Evolutionary conservation across 2,797 vertebrate genomes (phyloP).

Genomic region (Glossophaga mutica): DNA sequence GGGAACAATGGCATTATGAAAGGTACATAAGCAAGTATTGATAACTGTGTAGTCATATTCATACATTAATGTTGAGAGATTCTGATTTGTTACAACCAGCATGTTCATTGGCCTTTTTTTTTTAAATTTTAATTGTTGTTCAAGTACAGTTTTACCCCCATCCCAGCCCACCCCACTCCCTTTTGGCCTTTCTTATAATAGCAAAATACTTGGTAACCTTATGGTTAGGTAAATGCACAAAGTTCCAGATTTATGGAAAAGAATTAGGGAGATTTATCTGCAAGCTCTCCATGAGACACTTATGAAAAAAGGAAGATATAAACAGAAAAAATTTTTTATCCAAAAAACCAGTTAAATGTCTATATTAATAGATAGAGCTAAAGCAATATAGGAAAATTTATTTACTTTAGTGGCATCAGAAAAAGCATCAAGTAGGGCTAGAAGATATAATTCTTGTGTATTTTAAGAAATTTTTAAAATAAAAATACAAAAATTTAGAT

Average conservation of each 20-base stretch:
- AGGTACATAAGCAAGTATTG: neutral
- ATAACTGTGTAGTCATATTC: neutral
- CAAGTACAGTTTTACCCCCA: no score
- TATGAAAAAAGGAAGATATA: neutral
- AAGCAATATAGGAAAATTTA: neutral
- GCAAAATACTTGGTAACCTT: neutral
- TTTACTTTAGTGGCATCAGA: neutral
- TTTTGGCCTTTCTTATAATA: neutral
- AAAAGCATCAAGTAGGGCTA: neutral
- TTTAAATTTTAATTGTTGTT: no score
- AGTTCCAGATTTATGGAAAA: neutral
- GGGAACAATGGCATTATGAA: no score
- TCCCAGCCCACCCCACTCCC: no score
- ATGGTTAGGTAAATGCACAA: neutral
- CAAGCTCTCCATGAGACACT: neutral
- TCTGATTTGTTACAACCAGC: neutral
- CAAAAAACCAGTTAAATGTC: neutral
- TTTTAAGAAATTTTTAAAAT: neutral
- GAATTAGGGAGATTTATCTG: neutral
- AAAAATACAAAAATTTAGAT: neutral
- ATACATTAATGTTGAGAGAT: neutral
- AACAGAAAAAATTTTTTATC: neutral
- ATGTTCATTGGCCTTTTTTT: neutral
- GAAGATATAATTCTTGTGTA: neutral
- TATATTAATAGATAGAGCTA: neutral